Evolutionary conservation across 2,797 vertebrate species (phyloP), one percentile per base, ranked within the genome.

Genomic region (Anas capensis): DNA sequence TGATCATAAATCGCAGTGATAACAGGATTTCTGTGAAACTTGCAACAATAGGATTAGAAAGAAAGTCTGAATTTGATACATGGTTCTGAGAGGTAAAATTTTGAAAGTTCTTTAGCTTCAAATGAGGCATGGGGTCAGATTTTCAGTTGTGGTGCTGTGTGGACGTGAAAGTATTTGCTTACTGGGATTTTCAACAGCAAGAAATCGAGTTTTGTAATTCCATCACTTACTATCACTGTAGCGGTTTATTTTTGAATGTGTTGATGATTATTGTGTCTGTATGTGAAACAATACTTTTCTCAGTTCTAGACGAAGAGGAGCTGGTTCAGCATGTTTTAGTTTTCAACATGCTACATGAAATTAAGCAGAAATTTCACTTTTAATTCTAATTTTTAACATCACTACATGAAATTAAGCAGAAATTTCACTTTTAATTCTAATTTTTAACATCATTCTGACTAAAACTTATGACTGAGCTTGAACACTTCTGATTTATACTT

Each of bases 211-310:
- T 88, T 86, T 44, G 31, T 64, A 49, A 80, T 82, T 64, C 31
- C 44, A 20, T 2, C 2, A 0, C 38, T 84, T 56, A 17, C 11
- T 92, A 5, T 8, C 2, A 19, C 20, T 14, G 3, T 14, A 14
- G 1, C 53, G 7, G 11, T 73, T 48, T 58, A 8, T 73, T 71
- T 71, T 48, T 68, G 4, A 4, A 8, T 24, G 17, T 0, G 1
- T 68, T 38, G 26, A 24, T 57, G 23, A 18, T 36, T 31, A 18
- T 36, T 31, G 10, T 26, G 31, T 49, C 38, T 49, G 5, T 61
- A 13, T 40, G 27, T 10, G 44, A 73, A 80, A 86, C 56, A 8
- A 34, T 27, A 62, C 18, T 19, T 57, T 26, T 29, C 26, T 81
- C 24, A 24, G 33, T 49, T 49, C 18, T 71, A 54, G 44, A 14